Percentiles rank a stretch among this genome's conserved stretches.
Conservation (phyloP, 2,113 vertebrate species). For the Pseudonaja textilis region DNA sequence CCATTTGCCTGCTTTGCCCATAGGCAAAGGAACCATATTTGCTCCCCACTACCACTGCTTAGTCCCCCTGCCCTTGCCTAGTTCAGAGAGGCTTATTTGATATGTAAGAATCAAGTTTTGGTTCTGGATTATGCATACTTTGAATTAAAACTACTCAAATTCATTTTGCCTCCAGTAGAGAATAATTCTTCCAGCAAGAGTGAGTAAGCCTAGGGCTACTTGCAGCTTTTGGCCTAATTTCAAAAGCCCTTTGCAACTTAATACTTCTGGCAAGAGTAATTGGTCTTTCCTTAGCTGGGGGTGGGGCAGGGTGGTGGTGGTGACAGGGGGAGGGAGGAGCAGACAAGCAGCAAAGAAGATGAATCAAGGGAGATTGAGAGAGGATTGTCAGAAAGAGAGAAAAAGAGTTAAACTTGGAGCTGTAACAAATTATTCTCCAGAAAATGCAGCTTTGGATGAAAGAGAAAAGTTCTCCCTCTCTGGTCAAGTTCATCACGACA, state of each 20-base stretch:
- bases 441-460: neutral
- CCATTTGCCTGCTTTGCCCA: neutral
- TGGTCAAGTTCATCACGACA: neutral
- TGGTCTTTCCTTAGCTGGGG: neutral
- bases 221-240: neutral
- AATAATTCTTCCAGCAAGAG: neutral
- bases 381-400: neutral
- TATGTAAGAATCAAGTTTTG: neutral
- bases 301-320: too few species aligned
- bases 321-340: neutral
- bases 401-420: neutral
- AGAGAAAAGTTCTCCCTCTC: neutral
- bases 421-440: neutral
- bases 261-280: neutral
- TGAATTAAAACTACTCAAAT: neutral
- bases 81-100: neutral
- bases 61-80: neutral
- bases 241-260: neutral
- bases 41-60: neutral
- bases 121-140: neutral
- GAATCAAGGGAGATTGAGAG: neutral
- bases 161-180: neutral
- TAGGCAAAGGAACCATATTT: neutral
- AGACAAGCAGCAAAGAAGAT: neutral
- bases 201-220: neutral